Conservation (phyloP, 1,140 invertebrate genomes). For the Lepidurus apus region DNA sequence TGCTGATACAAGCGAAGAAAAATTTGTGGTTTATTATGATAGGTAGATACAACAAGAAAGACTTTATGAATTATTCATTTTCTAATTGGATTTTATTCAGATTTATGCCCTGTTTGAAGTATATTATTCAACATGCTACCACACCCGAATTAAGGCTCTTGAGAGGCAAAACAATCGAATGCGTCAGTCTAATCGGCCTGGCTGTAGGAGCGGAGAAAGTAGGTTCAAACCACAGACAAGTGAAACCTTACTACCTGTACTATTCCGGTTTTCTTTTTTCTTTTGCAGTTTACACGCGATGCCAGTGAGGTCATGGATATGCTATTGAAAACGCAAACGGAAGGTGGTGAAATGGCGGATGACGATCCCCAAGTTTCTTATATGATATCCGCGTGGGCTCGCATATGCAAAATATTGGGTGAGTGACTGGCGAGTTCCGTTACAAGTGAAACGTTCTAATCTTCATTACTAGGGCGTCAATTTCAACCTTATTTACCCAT, state of each 20-base stretch:
- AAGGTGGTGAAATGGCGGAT: constrained; percentile 70
- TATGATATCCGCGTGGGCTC: constrained; percentile 96
- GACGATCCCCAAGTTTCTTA: constrained; percentile 98
- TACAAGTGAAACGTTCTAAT: constrained; percentile 30
- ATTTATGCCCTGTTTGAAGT: constrained; percentile 94
- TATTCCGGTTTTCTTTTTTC: not conserved
- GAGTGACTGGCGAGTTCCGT: constrained; percentile 36
- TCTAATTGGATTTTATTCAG: constrained; percentile 45
- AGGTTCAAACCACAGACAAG: constrained; percentile 28
- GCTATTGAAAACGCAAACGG: constrained; percentile 80
- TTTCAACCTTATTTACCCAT: constrained; percentile 95
- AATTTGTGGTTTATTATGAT: constrained; percentile 74
- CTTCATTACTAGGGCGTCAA: constrained; percentile 52
- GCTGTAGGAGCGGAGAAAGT: constrained; percentile 92
- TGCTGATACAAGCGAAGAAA: constrained; percentile 96
- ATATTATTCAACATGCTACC: constrained; percentile 91
- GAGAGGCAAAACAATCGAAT: constrained; percentile 94
- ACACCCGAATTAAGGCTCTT: constrained; percentile 80
- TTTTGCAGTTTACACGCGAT: constrained; percentile 72
- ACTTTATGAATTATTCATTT: constrained; percentile 25
- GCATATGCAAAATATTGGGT: constrained; percentile 96
- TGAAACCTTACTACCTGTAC: not conserved
- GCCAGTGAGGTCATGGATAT: constrained; percentile 96
- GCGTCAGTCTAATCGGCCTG: constrained; percentile 94
- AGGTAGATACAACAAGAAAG: constrained; percentile 40